These are phyloP conservation scores for Hydropsyche betteni DNA, from an alignment of 2,888 invertebrate species.

Conservation along the genomic window DNA sequence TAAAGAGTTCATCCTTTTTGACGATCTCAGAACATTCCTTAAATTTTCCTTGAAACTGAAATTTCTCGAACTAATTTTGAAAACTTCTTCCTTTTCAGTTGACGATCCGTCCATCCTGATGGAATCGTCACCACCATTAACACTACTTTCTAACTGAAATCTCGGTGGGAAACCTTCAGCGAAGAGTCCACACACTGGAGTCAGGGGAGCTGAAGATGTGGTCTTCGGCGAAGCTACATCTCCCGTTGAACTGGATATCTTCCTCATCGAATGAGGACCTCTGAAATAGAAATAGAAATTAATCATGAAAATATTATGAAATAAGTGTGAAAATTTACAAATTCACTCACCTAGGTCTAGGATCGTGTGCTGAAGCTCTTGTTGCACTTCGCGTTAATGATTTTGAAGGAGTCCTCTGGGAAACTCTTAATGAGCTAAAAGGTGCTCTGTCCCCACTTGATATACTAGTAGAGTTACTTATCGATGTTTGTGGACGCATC, in stretches of 20 bases:
- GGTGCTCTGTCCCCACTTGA: constrained; percentile 54
- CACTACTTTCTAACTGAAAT: constrained; percentile 58
- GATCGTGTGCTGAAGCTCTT: constrained; percentile 58
- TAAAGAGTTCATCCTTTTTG: constrained; percentile 42
- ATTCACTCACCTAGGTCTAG: constrained; percentile 45
- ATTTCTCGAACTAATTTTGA: constrained; percentile 41
- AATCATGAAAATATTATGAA: too few relatives aligned
- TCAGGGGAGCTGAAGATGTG: constrained; percentile 58
- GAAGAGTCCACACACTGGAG: constrained; percentile 54
- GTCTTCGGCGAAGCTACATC: constrained; percentile 60
- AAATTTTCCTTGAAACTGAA: constrained; percentile 51
- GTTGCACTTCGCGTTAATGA: constrained; percentile 69
- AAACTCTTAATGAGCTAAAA: constrained; percentile 68
- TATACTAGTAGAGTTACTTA: constrained; percentile 10
- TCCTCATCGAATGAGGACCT: constrained; percentile 60
- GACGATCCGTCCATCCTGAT: constrained; percentile 31
- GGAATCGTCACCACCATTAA: constrained; percentile 27
- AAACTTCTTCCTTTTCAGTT: constrained; percentile 23
- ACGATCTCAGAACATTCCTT: constrained; percentile 47
- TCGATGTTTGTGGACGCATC: constrained; percentile 5
- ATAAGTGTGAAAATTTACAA: background rate
- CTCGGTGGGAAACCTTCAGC: constrained; percentile 52
- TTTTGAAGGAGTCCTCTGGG: constrained; percentile 63
- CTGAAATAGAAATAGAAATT: constrained; percentile 53
- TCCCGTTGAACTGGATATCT: constrained; percentile 57